Evolutionary conservation across 2,888 invertebrate species (phyloP), one percentile per base, ranked within the genome.

Genomic region (Zaprionus obscuricornis): DNA sequence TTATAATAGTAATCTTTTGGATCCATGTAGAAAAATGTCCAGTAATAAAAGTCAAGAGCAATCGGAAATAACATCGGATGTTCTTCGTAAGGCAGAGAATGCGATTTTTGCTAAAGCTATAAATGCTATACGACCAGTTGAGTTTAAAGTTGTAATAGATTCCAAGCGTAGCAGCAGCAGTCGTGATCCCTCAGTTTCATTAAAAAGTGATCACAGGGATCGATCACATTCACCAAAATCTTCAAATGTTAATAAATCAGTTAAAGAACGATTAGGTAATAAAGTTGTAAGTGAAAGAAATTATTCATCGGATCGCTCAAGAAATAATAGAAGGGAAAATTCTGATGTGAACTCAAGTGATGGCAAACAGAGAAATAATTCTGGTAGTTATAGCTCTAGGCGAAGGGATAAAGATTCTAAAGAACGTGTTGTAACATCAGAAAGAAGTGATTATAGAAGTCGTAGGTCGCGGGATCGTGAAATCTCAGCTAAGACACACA

Each of bases 61-160:
- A 4, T 92, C 92, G 50, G 95, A 95, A 90, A 94, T 94, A 0
- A 96, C 97, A 1, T 95, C 95, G 13, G 97, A 97, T 89, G 96
- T 97, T 2, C 91, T 97, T 42, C 97, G 97, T 87, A 92, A 96
- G 70, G 97, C 97, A 1, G 97, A 97, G 91, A 97, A 97, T 88
- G 97, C 96, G 0, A 95, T 97, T 75, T 96, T 97, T 88, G 95
- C 97, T 31, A 96, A 97, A 89, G 96, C 96, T 0, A 95, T 96
- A 33, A 96, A 94, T 84, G 95, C 96, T 0, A 93, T 95, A 36
- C 92, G 94, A 55, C 95, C 95, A 0, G 93, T 94, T 45, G 95
- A 95, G 91, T 85, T 84, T 64, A 86, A 85, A 70, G 92, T 84
- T 86, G 88, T 70, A 88, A 91, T 79, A 89, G 92, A 73, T 88